Percentiles rank a stretch among this genome's conserved stretches.
These are phyloP conservation scores for Ptyas mucosa DNA, from an alignment of 2,113 vertebrate species.

Conservation along the genomic window DNA sequence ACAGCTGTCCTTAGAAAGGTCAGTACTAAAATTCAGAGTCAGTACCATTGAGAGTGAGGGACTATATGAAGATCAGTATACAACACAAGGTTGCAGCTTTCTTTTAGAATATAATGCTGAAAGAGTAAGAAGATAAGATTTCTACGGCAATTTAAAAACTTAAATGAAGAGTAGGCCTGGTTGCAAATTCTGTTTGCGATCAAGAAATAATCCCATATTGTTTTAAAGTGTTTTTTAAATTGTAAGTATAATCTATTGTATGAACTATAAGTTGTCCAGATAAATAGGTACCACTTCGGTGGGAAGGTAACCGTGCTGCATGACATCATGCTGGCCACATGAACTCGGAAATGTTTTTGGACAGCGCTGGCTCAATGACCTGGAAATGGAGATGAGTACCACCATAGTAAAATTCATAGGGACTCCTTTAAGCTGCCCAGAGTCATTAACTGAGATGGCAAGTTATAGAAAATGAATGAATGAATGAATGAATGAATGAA, in stretches of 20 bases:
- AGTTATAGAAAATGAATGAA: too few relatives aligned
- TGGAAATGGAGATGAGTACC: background rate
- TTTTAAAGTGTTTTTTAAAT: background rate
- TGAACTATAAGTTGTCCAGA: background rate
- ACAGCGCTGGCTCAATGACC: background rate
- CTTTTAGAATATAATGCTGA: background rate
- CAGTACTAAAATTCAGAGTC: conserved; percentile 38
- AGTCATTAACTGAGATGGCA: too few relatives aligned
- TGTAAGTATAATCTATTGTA: background rate
- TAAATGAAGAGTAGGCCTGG: background rate
- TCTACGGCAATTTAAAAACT: background rate
- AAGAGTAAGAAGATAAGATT: background rate
- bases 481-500: too few relatives aligned
- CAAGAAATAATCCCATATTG: background rate
- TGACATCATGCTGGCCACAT: background rate
- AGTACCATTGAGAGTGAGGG: conserved; percentile 36
- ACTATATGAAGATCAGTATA: conserved; percentile 38
- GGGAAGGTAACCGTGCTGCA: background rate
- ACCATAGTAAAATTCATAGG: background rate
- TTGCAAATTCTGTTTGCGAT: background rate
- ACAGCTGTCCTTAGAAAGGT: conserved; percentile 45
- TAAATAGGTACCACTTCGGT: background rate
- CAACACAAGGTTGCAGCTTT: conserved; percentile 32
- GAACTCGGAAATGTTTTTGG: background rate
- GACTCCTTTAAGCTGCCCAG: too few relatives aligned